Conservation (phyloP, 2,113 vertebrate species). For the Chrysochloris asiatica region DNA sequence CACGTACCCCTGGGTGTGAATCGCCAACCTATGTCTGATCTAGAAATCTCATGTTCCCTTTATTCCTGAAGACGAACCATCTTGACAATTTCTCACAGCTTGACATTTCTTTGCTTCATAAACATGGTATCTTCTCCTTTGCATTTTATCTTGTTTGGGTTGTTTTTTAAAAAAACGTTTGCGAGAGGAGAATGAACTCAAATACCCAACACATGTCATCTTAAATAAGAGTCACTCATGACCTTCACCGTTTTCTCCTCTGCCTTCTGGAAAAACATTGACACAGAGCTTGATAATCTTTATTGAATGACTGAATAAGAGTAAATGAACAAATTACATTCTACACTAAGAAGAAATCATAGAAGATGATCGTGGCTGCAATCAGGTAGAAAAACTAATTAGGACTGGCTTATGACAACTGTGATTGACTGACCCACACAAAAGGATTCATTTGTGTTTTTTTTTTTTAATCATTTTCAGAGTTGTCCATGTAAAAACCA, state of each 20-base stretch:
- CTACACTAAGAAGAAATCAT: background rate
- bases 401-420: background rate
- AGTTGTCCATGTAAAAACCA: background rate
- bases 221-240: background rate
- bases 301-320: background rate
- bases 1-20: too few relatives aligned
- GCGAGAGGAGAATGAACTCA: background rate
- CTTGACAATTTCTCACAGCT: too few relatives aligned
- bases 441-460: background rate
- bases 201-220: background rate
- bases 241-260: background rate
- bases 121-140: background rate
- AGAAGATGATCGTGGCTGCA: background rate
- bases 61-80: too few relatives aligned
- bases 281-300: background rate
- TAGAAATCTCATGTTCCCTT: too few relatives aligned
- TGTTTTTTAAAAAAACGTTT: background rate
- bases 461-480: background rate
- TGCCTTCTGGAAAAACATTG: background rate
- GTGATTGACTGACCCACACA: background rate
- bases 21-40: too few relatives aligned
- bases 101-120: background rate
- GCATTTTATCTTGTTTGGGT: background rate
- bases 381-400: background rate
- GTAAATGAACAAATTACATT: background rate